A percentile compares a stretch with the other conserved stretches of the same genome.
Conservation (phyloP, 2,113 vertebrate species). For the Polypterus bichir region DNA sequence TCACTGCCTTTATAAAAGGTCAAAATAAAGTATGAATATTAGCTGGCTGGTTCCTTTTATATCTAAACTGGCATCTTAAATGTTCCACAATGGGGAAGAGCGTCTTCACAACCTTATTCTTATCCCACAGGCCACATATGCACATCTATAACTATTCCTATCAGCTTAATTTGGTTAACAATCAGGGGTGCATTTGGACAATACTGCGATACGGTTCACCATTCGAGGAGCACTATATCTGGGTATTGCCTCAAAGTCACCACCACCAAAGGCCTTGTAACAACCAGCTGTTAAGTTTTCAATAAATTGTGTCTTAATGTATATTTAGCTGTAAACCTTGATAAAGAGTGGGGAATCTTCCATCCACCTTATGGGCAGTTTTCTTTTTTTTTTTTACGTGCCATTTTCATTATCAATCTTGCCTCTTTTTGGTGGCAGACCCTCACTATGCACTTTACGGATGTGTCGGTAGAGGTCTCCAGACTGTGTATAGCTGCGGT, state of each 20-base stretch:
- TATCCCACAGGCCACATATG: no score
- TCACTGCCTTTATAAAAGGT: neutral
- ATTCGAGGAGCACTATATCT: no score
- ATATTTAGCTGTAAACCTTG: neutral
- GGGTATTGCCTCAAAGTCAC: no score
- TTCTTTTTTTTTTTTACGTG: slow-evolving; percentile 19
- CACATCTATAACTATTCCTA: no score
- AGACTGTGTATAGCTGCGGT: slow-evolving; percentile 84
- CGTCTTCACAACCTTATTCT: no score
- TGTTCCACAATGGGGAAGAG: no score
- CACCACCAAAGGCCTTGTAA: no score
- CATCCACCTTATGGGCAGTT: slow-evolving; percentile 15
- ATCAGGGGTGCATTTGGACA: no score
- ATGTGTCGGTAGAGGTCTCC: slow-evolving; percentile 87
- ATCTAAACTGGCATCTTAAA: neutral
- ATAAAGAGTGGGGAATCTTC: neutral
- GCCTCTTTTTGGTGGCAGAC: slow-evolving; percentile 58
- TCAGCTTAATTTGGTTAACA: no score
- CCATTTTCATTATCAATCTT: slow-evolving; percentile 36
- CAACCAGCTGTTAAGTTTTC: no score
- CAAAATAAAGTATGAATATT: neutral
- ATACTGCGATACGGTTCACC: no score
- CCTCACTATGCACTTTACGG: slow-evolving; percentile 75
- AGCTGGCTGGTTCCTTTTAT: neutral
- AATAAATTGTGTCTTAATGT: neutral